These are phyloP conservation scores for Drosophila ficusphila DNA, from an alignment of 1,140 invertebrate genomes.

Conservation along the genomic window DNA sequence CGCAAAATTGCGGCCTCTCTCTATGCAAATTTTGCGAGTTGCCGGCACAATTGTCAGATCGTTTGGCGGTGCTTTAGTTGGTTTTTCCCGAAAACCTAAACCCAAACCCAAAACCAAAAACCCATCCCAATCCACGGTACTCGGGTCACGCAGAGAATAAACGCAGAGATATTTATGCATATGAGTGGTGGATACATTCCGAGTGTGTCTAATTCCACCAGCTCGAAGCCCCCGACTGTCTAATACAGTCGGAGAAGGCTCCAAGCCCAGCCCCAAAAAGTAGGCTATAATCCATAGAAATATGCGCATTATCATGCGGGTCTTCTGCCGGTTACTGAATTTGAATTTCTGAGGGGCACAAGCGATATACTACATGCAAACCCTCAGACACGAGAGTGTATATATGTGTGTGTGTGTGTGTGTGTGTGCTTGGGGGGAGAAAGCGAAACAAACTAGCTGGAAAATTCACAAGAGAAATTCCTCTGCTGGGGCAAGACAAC, in stretches of 20 bases:
- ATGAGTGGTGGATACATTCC: slow-evolving; percentile 45
- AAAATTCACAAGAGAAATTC: slow-evolving; percentile 68
- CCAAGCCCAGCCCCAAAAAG: slow-evolving; percentile 54
- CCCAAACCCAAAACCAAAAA: background rate
- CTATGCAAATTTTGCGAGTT: slow-evolving; percentile 57
- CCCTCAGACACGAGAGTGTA: slow-evolving; percentile 26
- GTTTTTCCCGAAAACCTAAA: slow-evolving; percentile 1
- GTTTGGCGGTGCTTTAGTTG: slow-evolving; percentile 20
- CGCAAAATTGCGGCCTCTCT: slow-evolving; percentile 50
- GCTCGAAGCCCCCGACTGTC: slow-evolving; percentile 14
- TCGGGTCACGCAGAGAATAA: slow-evolving; percentile 50
- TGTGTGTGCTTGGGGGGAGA: slow-evolving; percentile 2
- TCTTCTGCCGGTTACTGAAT: slow-evolving; percentile 27
- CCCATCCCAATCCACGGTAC: background rate
- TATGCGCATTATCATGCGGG: slow-evolving; percentile 72
- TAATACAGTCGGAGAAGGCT: slow-evolving; percentile 35
- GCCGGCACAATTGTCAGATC: slow-evolving; percentile 62
- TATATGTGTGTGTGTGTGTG: slow-evolving; percentile 10
- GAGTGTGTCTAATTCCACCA: slow-evolving; percentile 57
- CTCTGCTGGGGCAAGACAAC: slow-evolving; percentile 29
- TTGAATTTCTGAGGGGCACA: slow-evolving; percentile 19
- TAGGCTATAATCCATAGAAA: slow-evolving; percentile 75
- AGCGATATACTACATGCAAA: background rate
- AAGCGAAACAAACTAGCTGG: slow-evolving; percentile 58
- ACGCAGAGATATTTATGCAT: slow-evolving; percentile 72